Percentiles rank a stretch among this genome's conserved stretches.
Evolutionary conservation across 2,113 vertebrate genomes (phyloP).

Genomic region (Mormoops blainvillei): DNA sequence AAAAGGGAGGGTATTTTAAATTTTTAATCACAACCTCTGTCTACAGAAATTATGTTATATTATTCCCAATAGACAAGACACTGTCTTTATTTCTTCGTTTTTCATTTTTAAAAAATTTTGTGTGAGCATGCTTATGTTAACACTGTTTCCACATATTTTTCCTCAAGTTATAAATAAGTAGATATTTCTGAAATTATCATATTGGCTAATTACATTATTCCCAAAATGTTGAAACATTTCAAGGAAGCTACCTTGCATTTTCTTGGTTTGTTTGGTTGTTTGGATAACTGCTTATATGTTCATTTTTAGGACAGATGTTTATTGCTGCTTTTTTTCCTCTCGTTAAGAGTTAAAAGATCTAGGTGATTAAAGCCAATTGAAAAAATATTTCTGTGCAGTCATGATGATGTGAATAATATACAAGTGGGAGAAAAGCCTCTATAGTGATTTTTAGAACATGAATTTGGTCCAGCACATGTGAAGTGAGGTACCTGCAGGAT

Average conservation of each 20-base stretch:
- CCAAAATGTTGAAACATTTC: background rate
- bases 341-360: background rate
- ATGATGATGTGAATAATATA: background rate
- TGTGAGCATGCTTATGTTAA: background rate
- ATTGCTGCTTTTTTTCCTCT: background rate
- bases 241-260: background rate
- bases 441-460: background rate
- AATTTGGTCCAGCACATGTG: background rate
- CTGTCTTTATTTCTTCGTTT: constrained; percentile 18
- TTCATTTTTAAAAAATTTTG: background rate
- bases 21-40: constrained; percentile 35
- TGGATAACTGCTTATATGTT: background rate
- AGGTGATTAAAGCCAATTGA: background rate
- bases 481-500: background rate
- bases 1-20: constrained; percentile 20
- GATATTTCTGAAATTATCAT: constrained; percentile 16
- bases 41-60: constrained; percentile 36
- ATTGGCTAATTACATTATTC: background rate
- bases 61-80: background rate
- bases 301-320: background rate
- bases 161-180: background rate
- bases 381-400: background rate
- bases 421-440: background rate
- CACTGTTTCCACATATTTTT: constrained; percentile 10
- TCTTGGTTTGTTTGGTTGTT: background rate